Base-by-base conservation (phyloP, 2,113 vertebrate species). In the Gorsachius goisagi region DNA sequence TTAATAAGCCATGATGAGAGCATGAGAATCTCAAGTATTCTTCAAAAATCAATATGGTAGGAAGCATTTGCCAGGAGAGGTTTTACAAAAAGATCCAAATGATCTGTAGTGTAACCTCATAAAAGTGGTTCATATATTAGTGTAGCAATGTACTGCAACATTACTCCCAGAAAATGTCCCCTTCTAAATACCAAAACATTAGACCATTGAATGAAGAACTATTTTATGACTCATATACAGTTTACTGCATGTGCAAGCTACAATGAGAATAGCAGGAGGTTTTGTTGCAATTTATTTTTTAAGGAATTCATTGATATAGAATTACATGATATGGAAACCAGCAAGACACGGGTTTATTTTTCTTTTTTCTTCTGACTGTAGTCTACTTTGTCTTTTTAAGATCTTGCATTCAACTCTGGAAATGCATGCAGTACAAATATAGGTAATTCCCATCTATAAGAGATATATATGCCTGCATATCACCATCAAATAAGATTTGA, bases 181-280 rank as follows among this genome's bases (percentile, higher is more conserved):
- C 45, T 94, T 88, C 47, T 82, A 94, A 96, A 96, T 97, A 95
- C 28, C 58, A 96, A 84, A 93, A 75, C 49, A 93, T 87, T 96
- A 94, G 81, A 83, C 13, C 41, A 84, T 56, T 76, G 52, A 89
- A 89, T 93, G 47, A 95, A 92, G 60, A 84, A 88, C 41, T 60
- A 24, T 71, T 94, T 85, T 91, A 53, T 96, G 56, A 86, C 80
- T 90, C 13, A 0, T 89, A 69, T 83, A 41, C 15, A 74, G 33
- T 72, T 85, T 88, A 89, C 50, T 95, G 77, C 27, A 49, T 49
- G 88, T 15, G 47, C 49, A 92, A 76, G 39, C 58, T 72, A 52
- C 78, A 59, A 39, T 62, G 56, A 92, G 63, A 47, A 91, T 68
- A 94, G 50, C 19, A 84, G 68, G 53, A 69, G 64, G 32, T 84